Conservation (phyloP, 2,888 invertebrate genomes). For the Hydropsyche betteni region DNA sequence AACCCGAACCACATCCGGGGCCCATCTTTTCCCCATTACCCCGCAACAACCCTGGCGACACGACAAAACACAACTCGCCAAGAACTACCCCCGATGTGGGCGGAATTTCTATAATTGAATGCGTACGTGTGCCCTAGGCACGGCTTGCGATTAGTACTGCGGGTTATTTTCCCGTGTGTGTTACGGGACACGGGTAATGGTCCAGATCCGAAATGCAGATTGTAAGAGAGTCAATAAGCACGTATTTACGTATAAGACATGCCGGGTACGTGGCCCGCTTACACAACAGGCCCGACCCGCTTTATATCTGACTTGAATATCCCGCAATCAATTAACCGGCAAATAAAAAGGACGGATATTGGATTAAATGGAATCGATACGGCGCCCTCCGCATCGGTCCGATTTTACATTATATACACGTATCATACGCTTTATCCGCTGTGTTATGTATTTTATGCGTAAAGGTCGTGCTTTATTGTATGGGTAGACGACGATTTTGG, state of each 20-base stretch:
- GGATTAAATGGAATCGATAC: slow-evolving; percentile 32
- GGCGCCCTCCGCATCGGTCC: not conserved
- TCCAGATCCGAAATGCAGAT: slow-evolving; percentile 44
- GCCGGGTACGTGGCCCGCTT: slow-evolving; percentile 30
- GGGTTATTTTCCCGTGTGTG: slow-evolving; percentile 19
- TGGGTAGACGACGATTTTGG: not conserved
- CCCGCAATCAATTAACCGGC: slow-evolving; percentile 43
- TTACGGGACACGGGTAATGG: slow-evolving; percentile 35
- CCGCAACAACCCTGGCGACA: no score
- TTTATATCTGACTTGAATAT: slow-evolving; percentile 42
- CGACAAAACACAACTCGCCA: no score
- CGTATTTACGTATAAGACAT: slow-evolving; percentile 45
- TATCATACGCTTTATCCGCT: not conserved
- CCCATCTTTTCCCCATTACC: no score
- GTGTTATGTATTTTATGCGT: no score
- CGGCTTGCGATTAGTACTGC: slow-evolving; percentile 12
- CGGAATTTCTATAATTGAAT: slow-evolving; percentile 12
- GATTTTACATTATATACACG: slow-evolving; percentile 4
- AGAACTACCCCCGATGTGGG: no score
- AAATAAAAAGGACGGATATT: slow-evolving; percentile 35
- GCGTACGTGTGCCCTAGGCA: not conserved
- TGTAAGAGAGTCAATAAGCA: slow-evolving; percentile 46
- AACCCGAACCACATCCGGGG: no score
- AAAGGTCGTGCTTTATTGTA: no score
- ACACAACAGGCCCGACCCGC: slow-evolving; percentile 23